A percentile compares a stretch with the other conserved stretches of the same genome.
Evolutionary conservation across 2,888 invertebrate genomes (phyloP).

Genomic region (Eupelmus urozonus): DNA sequence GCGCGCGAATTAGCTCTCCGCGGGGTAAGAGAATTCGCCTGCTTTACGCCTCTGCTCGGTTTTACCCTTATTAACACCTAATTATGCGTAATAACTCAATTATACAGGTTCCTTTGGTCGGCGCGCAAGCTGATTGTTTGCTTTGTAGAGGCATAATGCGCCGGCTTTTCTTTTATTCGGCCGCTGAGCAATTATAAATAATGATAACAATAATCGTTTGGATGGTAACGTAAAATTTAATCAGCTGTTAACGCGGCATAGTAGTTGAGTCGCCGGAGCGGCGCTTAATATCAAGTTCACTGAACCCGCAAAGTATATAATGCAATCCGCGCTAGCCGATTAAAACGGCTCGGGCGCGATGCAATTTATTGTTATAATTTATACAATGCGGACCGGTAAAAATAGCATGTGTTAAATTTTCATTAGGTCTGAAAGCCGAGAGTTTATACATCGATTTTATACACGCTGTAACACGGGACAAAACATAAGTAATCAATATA

Average conservation of each 20-base stretch:
- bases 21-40: neutral
- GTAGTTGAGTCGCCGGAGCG: neutral
- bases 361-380: no score
- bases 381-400: no score
- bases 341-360: no score
- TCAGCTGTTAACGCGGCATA: conserved; percentile 16
- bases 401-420: no score
- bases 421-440: no score
- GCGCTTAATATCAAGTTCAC: conserved; percentile 9
- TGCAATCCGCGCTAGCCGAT: neutral
- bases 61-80: conserved; percentile 21
- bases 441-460: no score
- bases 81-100: conserved; percentile 42
- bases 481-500: no score
- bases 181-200: conserved; percentile 16
- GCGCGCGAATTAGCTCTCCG: conserved; percentile 6
- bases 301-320: neutral
- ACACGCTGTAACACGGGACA: no score
- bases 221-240: conserved; percentile 7
- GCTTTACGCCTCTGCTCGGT: neutral
- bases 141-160: no score
- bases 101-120: neutral
- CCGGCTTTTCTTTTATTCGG: conserved; percentile 4
- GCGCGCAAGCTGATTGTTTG: neutral
- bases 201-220: conserved; percentile 11